Base-by-base conservation (phyloP, 2,888 invertebrate species). In the Euclidia mi region DNA sequence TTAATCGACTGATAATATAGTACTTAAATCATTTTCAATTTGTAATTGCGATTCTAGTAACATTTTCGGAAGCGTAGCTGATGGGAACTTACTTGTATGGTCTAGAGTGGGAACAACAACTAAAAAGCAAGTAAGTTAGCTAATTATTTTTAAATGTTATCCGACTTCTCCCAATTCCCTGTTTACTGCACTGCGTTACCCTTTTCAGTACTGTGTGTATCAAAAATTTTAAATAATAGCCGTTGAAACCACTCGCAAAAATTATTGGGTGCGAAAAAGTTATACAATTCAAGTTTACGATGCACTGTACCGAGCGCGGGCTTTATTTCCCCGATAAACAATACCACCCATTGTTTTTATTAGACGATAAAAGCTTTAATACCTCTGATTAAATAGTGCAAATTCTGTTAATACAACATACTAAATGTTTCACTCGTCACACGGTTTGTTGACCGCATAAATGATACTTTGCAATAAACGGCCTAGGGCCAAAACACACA, bases 271-370 rank as follows among this genome's bases (percentile, higher is more conserved):
- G 56, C 44, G 61, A 67, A 67, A 74, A 72, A 74, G 75, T 64
- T 72, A 64, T 61, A 71, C 56, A 74, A 74, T 74, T 61, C 58
- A 67, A 74, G 67, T 74, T 74, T 71, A 67, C 67, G 67, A 65
- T 67, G 71, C 67, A 56, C 41, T 71, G 67, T 59, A 67, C 58
- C 49, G 56, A 10, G 55, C 47, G 56, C 49, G 40, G 61, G 55
- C 42, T 65, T 65, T 67, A 68, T 60, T 65, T 45, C 51, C 56
- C 61, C 71, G 55, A 71, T 67, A 71, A 70, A 73, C 74, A 74
- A 66, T 55, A 63, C 63, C 59, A 41, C 43, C 46, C 50, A 55
- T 52, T 51, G 70, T 49, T 65, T 71, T 73, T 66, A 71, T 55
- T 63, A 72, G 52, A 45, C 32, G 47, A 57, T 69, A 62, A 59